Evolutionary conservation across 2,888 invertebrate genomes (phyloP).

Genomic region (Xanthia icteritia): DNA sequence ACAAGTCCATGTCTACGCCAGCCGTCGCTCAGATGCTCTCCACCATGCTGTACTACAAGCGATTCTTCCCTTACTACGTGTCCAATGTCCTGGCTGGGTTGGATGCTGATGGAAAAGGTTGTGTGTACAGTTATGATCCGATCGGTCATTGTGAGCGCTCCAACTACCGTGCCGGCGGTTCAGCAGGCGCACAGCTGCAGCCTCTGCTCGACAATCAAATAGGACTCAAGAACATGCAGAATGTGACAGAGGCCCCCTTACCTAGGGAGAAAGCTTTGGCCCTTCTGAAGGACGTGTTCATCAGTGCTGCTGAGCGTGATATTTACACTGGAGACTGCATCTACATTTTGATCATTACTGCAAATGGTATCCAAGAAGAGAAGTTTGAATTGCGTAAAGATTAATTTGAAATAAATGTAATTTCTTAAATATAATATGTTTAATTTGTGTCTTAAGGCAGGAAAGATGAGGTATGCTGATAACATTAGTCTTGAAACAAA

Average conservation of each 20-base stretch:
- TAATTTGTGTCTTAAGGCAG: slow-evolving; percentile 27
- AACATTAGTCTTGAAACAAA: not conserved
- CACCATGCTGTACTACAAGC: slow-evolving; percentile 98
- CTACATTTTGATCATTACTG: slow-evolving; percentile 96
- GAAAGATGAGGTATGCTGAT: not conserved
- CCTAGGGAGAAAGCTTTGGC: slow-evolving; percentile 95
- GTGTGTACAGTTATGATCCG: slow-evolving; percentile 99
- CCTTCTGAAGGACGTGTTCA: slow-evolving; percentile 98
- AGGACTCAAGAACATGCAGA: slow-evolving; percentile 96
- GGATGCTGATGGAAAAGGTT: slow-evolving; percentile 97
- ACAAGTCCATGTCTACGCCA: slow-evolving; percentile 97
- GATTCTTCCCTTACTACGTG: slow-evolving; percentile 99
- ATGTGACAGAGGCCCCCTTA: slow-evolving; percentile 91
- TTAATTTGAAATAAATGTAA: slow-evolving; percentile 88
- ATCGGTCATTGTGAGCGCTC: slow-evolving; percentile 98
- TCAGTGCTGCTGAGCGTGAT: slow-evolving; percentile 99
- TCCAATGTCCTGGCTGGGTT: slow-evolving; percentile 98
- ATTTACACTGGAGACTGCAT: slow-evolving; percentile 99
- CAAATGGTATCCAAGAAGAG: slow-evolving; percentile 94
- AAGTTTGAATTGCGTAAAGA: slow-evolving; percentile 96
- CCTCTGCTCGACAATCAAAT: slow-evolving; percentile 99
- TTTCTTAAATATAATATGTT: slow-evolving; percentile 57
- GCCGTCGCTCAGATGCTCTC: slow-evolving; percentile 99
- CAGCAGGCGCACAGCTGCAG: slow-evolving; percentile 96
- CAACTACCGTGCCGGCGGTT: slow-evolving; percentile 96